Conservation (phyloP, 2,113 vertebrate genomes). For the Lutjanus erythropterus region DNA sequence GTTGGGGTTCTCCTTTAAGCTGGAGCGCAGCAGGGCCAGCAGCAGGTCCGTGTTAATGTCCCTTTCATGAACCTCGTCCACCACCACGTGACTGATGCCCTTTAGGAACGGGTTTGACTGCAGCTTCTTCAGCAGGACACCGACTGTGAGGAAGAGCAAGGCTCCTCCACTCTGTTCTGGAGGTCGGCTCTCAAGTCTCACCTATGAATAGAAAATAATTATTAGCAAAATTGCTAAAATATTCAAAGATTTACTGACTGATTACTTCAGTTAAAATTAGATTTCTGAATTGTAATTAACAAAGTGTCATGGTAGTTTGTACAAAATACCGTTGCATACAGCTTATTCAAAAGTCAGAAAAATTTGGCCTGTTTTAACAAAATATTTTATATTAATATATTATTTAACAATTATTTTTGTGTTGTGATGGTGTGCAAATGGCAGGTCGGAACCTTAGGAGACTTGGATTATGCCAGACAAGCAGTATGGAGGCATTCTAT, state of each 20-base stretch:
- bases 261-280: no score
- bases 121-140: conserved; percentile 93
- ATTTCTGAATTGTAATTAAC: no score
- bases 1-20: conserved; percentile 87
- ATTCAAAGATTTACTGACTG: no score
- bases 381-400: no score
- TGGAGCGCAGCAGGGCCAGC: conserved; percentile 90
- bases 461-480: no score
- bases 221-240: neutral
- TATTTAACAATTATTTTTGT: no score
- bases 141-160: conserved; percentile 96
- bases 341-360: no score
- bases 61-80: conserved; percentile 97
- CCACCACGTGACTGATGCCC: conserved; percentile 95
- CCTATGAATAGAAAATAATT: conserved; percentile 64
- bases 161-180: conserved; percentile 90
- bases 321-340: neutral
- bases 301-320: neutral
- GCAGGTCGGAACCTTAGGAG: no score
- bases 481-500: no score
- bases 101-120: conserved; percentile 91
- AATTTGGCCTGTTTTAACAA: no score
- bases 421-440: no score
- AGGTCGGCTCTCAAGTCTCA: conserved; percentile 93
- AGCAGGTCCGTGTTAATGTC: conserved; percentile 98